Evolutionary conservation across 2,797 vertebrate genomes (phyloP), one percentile per base, ranked within the genome.

Genomic region (Petrocephalus sullivani): DNA sequence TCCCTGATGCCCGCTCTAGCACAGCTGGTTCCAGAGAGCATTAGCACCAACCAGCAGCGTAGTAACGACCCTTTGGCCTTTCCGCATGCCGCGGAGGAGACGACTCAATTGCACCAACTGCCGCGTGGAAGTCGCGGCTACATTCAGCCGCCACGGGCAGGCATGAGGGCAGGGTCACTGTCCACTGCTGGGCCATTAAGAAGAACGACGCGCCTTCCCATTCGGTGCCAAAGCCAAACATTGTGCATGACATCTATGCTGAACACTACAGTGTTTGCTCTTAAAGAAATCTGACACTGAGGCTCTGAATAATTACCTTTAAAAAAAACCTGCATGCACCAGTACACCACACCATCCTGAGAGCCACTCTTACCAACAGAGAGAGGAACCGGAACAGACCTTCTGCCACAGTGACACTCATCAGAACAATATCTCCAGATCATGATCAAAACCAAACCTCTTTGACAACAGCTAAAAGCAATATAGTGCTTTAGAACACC

Each of bases 1-100:
- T 51, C 78, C 87, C 54, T 83, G 41, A 84, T 51, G 57, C 78
- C 57, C 21, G 87, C 19, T 58, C 54, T 61, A 8, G 60, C 37
- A 53, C 87, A 88, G 53, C 87, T 33, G 49, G 67, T 19, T 60
- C 54, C 54, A 84, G 78, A 78, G 49, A 78, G 67, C 87, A 87
- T 87, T 75, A 75, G 41, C 53, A 71, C 64, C 64, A 71, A 46
- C 14, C 54, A 60, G 12, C 46, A 37, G 64, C 3, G 33, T 56
- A 23, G 23, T 87, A 75, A 87, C 3, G 67, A 87, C 64, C 64
- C 64, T 75, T 37, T 54, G 61, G 87, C 51, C 87, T 75, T 87
- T 87, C 56, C 16, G 53, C 49, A 19, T 75, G 67, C 64, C 19
- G 67, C 16, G 53, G 67, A 56, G 21, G 49, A 53, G 49, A 78